Evolutionary conservation across 2,113 vertebrate genomes (phyloP), one percentile per base, ranked within the genome.

Genomic region (Synchiropus splendidus): DNA sequence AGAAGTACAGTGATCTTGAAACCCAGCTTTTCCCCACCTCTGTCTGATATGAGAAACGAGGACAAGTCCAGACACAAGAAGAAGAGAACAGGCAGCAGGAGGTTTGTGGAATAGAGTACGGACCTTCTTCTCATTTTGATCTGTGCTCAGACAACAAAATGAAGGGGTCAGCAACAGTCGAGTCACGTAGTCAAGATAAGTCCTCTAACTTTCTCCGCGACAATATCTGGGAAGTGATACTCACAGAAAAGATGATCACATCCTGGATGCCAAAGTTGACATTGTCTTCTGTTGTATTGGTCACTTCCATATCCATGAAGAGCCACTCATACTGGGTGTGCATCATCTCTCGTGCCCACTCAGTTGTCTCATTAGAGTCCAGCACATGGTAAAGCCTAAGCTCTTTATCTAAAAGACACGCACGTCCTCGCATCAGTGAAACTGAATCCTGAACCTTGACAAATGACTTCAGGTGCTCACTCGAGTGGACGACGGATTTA

Each of bases 31-130:
- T 89, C 86, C 4, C 82, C 79, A 0, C 77, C 67, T 2, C 31
- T 52, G 45, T 84, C 81, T 21, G 84, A 75, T 35, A 88, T 83
- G 2, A 86, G 68, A 61, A 88, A 35, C 42, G 87, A 84, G 6
- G 79, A 59, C 61, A 89, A 53, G 18, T 90, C 87, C 77, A 90
- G 63, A 42, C 70, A 34, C 4, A 89, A 57, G 48, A 90, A 78
- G 45, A 81, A 78, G 0, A 85, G 50, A 0, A 85, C 50, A 0
- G 89, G 88, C 13, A 89, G 33, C 42, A 89, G 57, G 60, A 89
- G 78, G 73, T 85, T 87, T 33, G 80, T 41, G 1, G 86, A 15
- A 2, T 89, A 86, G 16, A 89, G 77, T 2, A 61, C 52, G 2
- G 86, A 67, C 15, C 69, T 53, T 38, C 86, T 78, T 55, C 70